Percentiles rank a stretch among this genome's conserved stretches.
Evolutionary conservation across 2,888 invertebrate species (phyloP).

Genomic region (Nomada hirtipes): DNA sequence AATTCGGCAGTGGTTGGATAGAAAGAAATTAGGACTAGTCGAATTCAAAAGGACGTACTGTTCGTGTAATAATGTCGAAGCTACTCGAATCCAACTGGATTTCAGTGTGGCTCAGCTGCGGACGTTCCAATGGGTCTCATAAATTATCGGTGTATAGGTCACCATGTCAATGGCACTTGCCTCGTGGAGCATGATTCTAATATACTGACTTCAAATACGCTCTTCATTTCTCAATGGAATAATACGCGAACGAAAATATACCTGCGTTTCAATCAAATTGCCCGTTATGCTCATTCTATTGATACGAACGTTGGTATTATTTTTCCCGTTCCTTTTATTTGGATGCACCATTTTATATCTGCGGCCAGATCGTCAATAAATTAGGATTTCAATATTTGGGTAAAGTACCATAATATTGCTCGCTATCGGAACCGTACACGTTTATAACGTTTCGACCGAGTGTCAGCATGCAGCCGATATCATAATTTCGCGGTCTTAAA

Average conservation of each 20-base stretch:
- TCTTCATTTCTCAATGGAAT: background rate
- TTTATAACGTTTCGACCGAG: background rate
- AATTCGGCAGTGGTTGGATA: slow-evolving; percentile 2
- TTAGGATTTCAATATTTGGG: background rate
- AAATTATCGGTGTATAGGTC: slow-evolving; percentile 13
- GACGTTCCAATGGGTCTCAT: background rate
- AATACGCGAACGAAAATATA: no score
- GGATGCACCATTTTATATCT: no score
- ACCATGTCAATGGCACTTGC: slow-evolving; percentile 3
- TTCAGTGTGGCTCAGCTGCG: background rate
- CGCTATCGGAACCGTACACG: no score
- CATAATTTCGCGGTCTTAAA: background rate
- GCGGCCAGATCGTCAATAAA: background rate
- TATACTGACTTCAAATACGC: background rate
- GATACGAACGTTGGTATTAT: no score
- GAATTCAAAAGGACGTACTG: slow-evolving; percentile 8
- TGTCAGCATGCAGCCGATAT: background rate
- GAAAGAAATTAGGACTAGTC: slow-evolving; percentile 21
- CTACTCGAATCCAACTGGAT: background rate
- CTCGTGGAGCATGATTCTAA: background rate
- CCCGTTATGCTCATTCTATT: no score
- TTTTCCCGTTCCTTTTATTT: no score
- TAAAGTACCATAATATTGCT: no score
- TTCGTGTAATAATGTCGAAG: background rate
- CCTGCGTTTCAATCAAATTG: no score